Evolutionary conservation across 2,888 invertebrate species (phyloP), one percentile per base, ranked within the genome.

Genomic region (Pseudococcus jackbeardsleyi): DNA sequence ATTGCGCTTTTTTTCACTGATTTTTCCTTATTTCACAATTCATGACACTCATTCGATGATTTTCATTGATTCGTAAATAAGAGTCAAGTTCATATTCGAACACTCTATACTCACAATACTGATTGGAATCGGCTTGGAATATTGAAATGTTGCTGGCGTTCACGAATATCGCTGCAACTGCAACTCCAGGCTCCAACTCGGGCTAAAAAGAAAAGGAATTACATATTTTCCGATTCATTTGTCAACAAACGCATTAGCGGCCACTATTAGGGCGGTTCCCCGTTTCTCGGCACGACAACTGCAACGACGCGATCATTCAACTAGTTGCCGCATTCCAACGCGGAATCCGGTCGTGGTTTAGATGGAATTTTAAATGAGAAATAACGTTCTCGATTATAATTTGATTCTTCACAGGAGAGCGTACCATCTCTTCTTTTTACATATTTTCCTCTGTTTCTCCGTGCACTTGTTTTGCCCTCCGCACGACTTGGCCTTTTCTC

Each of bases 281-380:
- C 59, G 68, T 86, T 86, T 72, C 72, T 88, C 79, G 88, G 59
- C 39, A 88, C 82, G 88, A 33, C 26, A 33, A n/a, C n/a, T n/a
- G n/a, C n/a, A n/a, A 33, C 26, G 26, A 59, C 54, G 79, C 82
- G 88, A 59, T n/a, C 85, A 59, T 88, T 88, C 82, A 88, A 79
- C 88, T 79, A 79, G 88, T 88, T 88, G 59, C 82, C 88, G 88
- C 88, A 88, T 88, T 88, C 88, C 88, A 88, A 82, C 79, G 88
- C 88, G 88, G 88, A 88, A 88, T 88, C 88, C 88, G 82, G 88
- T 88, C 88, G 88, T 54, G 50, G 88, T 88, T 88, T 26, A 88
- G 19, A 54, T 79, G 88, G 88, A 88, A 88, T 88, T 88, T 88
- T 77, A 88, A 88, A 88, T 82, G 42, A 82, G 88, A 88, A 82